Evolutionary conservation across 1,140 invertebrate species (phyloP).

Genomic region (Zaprionus camerounensis): DNA sequence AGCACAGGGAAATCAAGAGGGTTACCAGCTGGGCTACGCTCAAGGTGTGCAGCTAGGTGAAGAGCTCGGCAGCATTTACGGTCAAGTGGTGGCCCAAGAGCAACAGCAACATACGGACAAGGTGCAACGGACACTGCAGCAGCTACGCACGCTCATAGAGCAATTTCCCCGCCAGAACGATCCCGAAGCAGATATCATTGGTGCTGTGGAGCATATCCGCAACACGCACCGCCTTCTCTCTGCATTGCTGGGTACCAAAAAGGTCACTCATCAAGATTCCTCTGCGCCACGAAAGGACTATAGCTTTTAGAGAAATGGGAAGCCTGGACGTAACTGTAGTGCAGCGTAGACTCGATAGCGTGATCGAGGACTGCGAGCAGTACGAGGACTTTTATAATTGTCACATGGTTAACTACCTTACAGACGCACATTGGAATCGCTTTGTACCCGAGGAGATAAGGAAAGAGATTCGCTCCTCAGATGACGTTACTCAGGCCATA

Average conservation of each 20-base stretch:
- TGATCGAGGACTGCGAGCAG: conserved; percentile 86
- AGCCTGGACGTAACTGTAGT: conserved; percentile 48
- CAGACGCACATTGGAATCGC: conserved; percentile 88
- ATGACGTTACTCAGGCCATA: conserved; percentile 51
- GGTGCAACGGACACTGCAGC: conserved; percentile 85
- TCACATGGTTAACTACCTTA: conserved; percentile 93
- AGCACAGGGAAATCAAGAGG: conserved; percentile 86
- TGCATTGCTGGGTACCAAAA: conserved; percentile 86
- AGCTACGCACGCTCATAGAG: conserved; percentile 87
- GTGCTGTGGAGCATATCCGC: conserved; percentile 87
- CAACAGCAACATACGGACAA: conserved; percentile 63
- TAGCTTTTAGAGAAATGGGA: conserved; percentile 63
- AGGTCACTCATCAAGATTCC: conserved; percentile 47
- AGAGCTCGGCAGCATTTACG: conserved; percentile 87
- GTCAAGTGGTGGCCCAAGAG: conserved; percentile 81
- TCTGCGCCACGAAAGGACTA: conserved; percentile 56
- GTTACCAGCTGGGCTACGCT: conserved; percentile 88
- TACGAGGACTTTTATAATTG: conserved; percentile 88
- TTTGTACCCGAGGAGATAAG: conserved; percentile 86
- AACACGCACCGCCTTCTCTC: conserved; percentile 89
- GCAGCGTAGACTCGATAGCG: conserved; percentile 85
- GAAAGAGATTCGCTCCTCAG: conserved; percentile 83
- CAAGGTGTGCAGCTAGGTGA: conserved; percentile 87
- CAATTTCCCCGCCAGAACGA: conserved; percentile 88
- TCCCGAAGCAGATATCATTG: conserved; percentile 87